Base-by-base conservation (phyloP, 2,797 vertebrate genomes). In the Schizopygopsis malacanthus region DNA sequence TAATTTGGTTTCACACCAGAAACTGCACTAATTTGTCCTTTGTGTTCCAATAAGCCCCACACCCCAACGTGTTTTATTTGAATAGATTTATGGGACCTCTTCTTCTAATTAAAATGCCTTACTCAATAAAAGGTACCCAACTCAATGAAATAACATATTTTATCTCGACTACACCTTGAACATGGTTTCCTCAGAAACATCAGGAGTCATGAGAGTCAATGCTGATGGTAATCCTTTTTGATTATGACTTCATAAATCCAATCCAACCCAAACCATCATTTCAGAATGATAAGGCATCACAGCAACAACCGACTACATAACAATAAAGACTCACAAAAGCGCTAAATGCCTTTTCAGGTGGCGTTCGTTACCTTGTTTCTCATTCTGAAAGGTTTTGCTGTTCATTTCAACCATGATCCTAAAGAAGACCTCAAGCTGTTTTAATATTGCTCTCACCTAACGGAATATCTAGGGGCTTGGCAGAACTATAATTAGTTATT, bases 401-500 rank as follows among this genome's bases (percentile, higher is more conserved):
- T 69, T 86, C 70, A 79, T 71, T 81, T 81, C 16, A 13, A 70
- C 50, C 71, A 43, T 81, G 84, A 88, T 88, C 87, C 87, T 83
- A 86, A 81, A 86, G 76, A 88, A 86, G 72, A 86, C 84, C 87
- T 81, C 28, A 71, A 88, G 87, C 77, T 84, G 81, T 84, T 88
- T 88, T 86, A 80, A 86, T 81, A 88, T 88, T 85, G 47, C 82
- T 86, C 52, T 37, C 72, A 79, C 84, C 87, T 72, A 71, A 79
- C 56, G 10, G 71, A 79, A 89, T 69, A 87, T 87, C 83, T 39
- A 67, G 70, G 67, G 83, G 33, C 67, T 75, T 82, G 84, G 69
- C 72, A 76, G 71, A 81, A 47, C 71, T 80, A 82, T 87, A 86
- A 87, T 89, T 82, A 79, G 75, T 89, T 89, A 88, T 87, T 88